Base-by-base conservation (phyloP, 2,888 invertebrate genomes). In the Chymomyza procnemis region DNA sequence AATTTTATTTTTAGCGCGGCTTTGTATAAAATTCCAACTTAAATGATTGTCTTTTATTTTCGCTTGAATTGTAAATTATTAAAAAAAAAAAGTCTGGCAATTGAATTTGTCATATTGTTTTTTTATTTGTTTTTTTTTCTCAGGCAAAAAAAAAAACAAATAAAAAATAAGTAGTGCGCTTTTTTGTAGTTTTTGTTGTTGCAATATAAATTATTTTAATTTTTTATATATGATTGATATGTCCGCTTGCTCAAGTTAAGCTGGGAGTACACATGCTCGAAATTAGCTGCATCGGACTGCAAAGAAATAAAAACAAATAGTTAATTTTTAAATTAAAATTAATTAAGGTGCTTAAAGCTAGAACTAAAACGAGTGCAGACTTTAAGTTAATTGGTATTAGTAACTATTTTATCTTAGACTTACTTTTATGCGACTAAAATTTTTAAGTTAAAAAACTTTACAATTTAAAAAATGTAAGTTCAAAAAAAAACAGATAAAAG, bases 1-100 rank as follows among this genome's bases (percentile, higher is more conserved):
- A 47, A 50, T 19, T 50, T 50, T 50, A 18, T 50, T 56, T 56
- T 21, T 21, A 56, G 19, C 30, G 19, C 22, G 9, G n/a, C n/a
- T 56, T n/a, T 16, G 2, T 19, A 56, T 26, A 26, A 26, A 18
- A 56, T 26, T 26, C 21, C 34, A 41, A 19, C 22, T 22, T 19
- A 26, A 56, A n/a, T 56, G 56, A 26, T 56, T 56, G n/a, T 56
- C n/a, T 18, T 21, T 56, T 26, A 56, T 30, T 56, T 56, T 56
- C 19, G 30, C 18, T n/a, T 18, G 56, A 26, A 8, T 22, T 56
- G 1, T 26, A 5, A 34, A 34, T 34, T 4, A 12, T 12, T 34
- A 9, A 4, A 34, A 34, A 34, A 12, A 9, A 4, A 34, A 34
- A 34, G 34, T 34, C 34, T 41, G 34, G 34, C 34, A 41, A 26